A percentile compares a stretch with the other conserved stretches of the same genome.
Evolutionary conservation across 2,888 invertebrate species (phyloP).

Genomic region (Nebria brevicollis): DNA sequence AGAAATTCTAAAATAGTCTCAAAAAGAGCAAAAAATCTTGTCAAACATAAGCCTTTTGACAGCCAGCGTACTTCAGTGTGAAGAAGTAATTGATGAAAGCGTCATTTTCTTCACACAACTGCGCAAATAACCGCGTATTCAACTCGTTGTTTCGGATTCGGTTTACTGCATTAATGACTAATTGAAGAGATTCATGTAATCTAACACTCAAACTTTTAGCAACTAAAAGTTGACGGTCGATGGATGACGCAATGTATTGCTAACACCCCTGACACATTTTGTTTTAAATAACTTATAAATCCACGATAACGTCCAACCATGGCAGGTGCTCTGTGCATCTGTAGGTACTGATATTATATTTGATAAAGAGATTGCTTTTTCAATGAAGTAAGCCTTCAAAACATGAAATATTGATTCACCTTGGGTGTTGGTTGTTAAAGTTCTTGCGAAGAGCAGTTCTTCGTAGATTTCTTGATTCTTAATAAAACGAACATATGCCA

Average conservation of each 20-base stretch:
- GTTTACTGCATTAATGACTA: slow-evolving; percentile 50
- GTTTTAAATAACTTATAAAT: slow-evolving; percentile 55
- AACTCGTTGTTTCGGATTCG: no score
- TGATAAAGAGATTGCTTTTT: slow-evolving; percentile 51
- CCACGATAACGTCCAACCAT: slow-evolving; percentile 55
- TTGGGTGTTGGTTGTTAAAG: slow-evolving; percentile 57
- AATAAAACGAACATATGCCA: slow-evolving; percentile 61
- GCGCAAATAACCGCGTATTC: slow-evolving; percentile 52
- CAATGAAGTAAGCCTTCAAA: slow-evolving; percentile 50
- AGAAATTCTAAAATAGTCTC: slow-evolving; percentile 55
- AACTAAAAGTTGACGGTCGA: no score
- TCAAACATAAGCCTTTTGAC: slow-evolving; percentile 52
- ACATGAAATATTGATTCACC: slow-evolving; percentile 56
- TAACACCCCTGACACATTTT: no score
- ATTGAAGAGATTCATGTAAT: slow-evolving; percentile 48
- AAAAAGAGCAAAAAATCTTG: slow-evolving; percentile 50
- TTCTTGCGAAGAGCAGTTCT: no score
- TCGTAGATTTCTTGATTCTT: slow-evolving; percentile 58
- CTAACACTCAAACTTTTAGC: slow-evolving; percentile 47
- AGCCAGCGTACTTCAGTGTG: slow-evolving; percentile 52
- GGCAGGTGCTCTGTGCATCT: slow-evolving; percentile 55
- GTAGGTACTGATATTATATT: slow-evolving; percentile 55
- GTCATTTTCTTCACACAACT: slow-evolving; percentile 54
- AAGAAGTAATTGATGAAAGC: slow-evolving; percentile 49
- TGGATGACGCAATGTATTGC: no score